Base-by-base conservation (phyloP, 2,888 invertebrate species). In the Himalopsyche kuldschensis region DNA sequence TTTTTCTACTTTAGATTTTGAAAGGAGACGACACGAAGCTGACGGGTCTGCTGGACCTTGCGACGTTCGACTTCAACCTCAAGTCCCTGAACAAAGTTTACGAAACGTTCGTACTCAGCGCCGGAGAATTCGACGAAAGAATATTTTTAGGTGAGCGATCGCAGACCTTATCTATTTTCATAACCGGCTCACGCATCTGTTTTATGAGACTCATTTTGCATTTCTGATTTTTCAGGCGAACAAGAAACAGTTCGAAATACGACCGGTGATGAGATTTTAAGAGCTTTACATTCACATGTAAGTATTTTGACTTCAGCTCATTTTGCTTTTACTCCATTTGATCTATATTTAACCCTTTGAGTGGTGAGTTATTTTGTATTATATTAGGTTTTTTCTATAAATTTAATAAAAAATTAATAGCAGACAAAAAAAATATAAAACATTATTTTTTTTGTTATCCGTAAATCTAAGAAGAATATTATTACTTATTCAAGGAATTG, bases 71-170 rank as follows among this genome's bases (percentile, higher is more conserved):
- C 87, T 91, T 92, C 24, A 99, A 98, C 91, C 93, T 95, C 46
- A 97, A 96, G 91, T 95, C 95, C 87, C 91, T 98, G 55, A 96
- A 96, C 87, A 96, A 95, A 89, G 92, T 94, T 15, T 99, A 99
- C 89, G 98, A 98, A 89, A 96, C 96, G 80, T 97, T 96, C 90
- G 96, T 99, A 31, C 91, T 98, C 55, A 97, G 95, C 89, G 95
- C 96, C 85, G 98, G 98, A 0, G 98, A 98, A 90, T 97, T 99
- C 90, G 99, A 99, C 90, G 99, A 99, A 90, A 94, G 98, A 88
- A 97, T 99, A 90, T 97, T 99, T 91, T 93, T 98, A 88, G 96
- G 96, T 93, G 93, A 94, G 90, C 89, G 81, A 55, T 84, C 32
- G 69, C 75, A 32, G 20, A 15, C 8, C 46, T 30, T 76, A 78